Evolutionary conservation across 2,797 vertebrate genomes (phyloP).

Genomic region (Mastacembelus armatus): DNA sequence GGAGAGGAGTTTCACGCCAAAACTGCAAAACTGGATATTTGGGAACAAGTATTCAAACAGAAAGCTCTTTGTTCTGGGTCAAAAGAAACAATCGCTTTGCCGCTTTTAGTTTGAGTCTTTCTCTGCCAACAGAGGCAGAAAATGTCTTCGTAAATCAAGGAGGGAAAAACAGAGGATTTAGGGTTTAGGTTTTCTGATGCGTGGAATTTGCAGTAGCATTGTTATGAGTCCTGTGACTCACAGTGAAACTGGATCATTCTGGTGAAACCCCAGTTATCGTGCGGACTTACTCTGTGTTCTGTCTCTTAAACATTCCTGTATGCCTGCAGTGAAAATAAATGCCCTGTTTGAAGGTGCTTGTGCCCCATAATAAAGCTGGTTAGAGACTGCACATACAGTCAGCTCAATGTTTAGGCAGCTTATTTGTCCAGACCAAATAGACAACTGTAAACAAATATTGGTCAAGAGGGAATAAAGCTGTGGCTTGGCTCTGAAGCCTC

Average conservation of each 20-base stretch:
- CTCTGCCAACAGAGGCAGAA: conserved; percentile 16
- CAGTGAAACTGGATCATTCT: conserved; percentile 49
- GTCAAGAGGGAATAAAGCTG: conserved; percentile 10
- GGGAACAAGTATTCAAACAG: conserved; percentile 20
- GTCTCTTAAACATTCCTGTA: not conserved
- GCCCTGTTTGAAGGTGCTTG: conserved; percentile 11
- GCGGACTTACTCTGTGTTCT: not conserved
- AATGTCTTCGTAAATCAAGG: conserved; percentile 36
- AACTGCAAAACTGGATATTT: conserved; percentile 18
- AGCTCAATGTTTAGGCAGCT: not conserved
- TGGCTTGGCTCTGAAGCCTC: conserved; percentile 13
- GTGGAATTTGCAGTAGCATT: not conserved
- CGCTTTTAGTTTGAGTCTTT: conserved; percentile 12
- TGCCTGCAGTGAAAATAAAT: not conserved
- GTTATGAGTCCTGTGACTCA: conserved; percentile 14
- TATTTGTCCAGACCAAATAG: conserved; percentile 22
- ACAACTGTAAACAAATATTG: conserved; percentile 36
- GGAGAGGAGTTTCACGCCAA: conserved; percentile 4
- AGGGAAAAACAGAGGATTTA: conserved; percentile 41
- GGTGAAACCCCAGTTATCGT: not conserved
- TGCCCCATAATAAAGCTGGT: conserved; percentile 17
- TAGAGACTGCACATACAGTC: not conserved
- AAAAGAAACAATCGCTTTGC: conserved; percentile 18
- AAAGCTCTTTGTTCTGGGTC: conserved; percentile 37
- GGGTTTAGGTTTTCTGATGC: conserved; percentile 26